Percentiles rank a stretch among this genome's conserved stretches.
Conservation (phyloP, 2,888 invertebrate genomes). For the Cheiracanthium punctorium region DNA sequence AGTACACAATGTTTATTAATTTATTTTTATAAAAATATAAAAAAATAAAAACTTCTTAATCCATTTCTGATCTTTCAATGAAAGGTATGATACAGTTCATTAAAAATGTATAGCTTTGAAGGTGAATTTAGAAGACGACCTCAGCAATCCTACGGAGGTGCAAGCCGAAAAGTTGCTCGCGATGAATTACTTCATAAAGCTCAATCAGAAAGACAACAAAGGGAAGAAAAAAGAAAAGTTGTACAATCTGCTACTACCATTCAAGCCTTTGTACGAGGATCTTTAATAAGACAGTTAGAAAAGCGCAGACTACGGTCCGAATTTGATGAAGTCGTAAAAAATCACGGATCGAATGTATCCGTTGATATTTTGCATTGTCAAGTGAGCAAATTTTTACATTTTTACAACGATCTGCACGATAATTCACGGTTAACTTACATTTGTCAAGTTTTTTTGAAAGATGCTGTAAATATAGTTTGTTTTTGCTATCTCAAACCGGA, state of each 20-base stretch:
- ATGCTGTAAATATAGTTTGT: slow-evolving; percentile 15
- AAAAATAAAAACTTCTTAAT: too few relatives aligned
- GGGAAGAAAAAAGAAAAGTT: slow-evolving; percentile 81
- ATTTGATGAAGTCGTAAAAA: slow-evolving; percentile 80
- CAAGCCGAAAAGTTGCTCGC: slow-evolving; percentile 76
- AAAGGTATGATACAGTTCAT: neutral
- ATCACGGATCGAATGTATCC: slow-evolving; percentile 73
- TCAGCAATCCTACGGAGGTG: slow-evolving; percentile 91
- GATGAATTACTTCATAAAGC: slow-evolving; percentile 86
- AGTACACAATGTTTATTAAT: too few relatives aligned
- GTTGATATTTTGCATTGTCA: slow-evolving; percentile 79
- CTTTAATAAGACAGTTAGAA: slow-evolving; percentile 80
- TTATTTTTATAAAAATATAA: too few relatives aligned
- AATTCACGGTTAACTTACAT: slow-evolving; percentile 80
- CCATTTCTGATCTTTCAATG: neutral
- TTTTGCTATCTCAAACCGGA: slow-evolving; percentile 21
- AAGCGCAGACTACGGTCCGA: slow-evolving; percentile 80
- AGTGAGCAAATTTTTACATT: slow-evolving; percentile 84
- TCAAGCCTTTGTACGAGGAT: slow-evolving; percentile 88
- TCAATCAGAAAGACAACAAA: slow-evolving; percentile 88
- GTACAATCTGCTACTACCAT: slow-evolving; percentile 84
- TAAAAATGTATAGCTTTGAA: slow-evolving; percentile 82
- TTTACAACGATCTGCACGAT: slow-evolving; percentile 84
- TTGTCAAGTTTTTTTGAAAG: slow-evolving; percentile 56
- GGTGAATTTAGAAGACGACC: slow-evolving; percentile 92